Evolutionary conservation across 2,888 invertebrate species (phyloP).

Genomic region (Herminia tarsipennalis): DNA sequence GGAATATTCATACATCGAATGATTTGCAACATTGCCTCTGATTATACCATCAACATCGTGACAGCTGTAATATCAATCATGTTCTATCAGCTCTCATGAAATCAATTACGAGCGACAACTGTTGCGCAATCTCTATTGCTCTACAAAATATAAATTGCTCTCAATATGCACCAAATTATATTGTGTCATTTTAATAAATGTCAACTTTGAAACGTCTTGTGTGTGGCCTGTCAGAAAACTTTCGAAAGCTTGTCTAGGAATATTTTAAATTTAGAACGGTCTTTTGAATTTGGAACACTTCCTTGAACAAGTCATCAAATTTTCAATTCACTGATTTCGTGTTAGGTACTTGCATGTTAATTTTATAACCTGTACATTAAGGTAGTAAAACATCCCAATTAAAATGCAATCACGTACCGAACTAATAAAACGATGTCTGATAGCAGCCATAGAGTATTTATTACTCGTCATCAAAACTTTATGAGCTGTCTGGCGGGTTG

Average conservation of each 20-base stretch:
- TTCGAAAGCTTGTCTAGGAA: conserved; percentile 5
- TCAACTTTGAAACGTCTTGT: conserved; percentile 1
- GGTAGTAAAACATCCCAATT: background rate
- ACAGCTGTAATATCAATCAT: conserved; percentile 46
- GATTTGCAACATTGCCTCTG: conserved; percentile 41
- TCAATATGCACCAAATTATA: conserved; percentile 28
- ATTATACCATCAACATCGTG: conserved; percentile 43
- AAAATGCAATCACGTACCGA: background rate
- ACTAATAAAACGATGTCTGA: background rate
- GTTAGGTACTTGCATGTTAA: too few species aligned
- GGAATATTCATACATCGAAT: conserved; percentile 31
- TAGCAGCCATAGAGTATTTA: background rate
- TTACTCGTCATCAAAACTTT: conserved; percentile 19
- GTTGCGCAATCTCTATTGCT: conserved; percentile 33
- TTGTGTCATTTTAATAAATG: conserved; percentile 21
- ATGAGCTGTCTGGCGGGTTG: background rate
- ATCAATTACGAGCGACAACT: conserved; percentile 42
- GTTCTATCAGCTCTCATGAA: conserved; percentile 40
- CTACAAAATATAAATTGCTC: conserved; percentile 45
- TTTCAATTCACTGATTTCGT: background rate
- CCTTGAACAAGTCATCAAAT: background rate
- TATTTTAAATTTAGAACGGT: conserved; percentile 1
- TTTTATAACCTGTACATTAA: background rate
- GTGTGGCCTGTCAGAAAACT: conserved; percentile 1
- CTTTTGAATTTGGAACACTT: conserved; percentile 1